Percentiles rank a stretch among this genome's conserved stretches.
phyloP scores from a whole-genome alignment of 2,797 vertebrate genomes.

The Dryobates pubescens region DNA sequence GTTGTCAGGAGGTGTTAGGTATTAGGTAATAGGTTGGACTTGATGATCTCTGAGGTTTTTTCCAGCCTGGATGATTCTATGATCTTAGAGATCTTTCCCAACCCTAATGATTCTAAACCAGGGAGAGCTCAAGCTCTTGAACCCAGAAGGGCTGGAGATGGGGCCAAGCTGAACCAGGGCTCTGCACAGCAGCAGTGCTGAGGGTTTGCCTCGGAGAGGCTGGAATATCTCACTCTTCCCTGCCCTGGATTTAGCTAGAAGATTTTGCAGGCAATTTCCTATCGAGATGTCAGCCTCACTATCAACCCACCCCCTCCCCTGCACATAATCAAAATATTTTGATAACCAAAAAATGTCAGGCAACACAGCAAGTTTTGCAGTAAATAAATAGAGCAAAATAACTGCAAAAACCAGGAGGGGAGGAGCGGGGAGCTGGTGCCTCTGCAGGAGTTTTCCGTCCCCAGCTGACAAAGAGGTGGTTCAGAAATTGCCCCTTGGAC shows the following conservation, averaged over 20 bases:
- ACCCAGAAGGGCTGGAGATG: neutral
- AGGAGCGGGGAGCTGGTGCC: neutral
- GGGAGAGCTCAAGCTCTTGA: neutral
- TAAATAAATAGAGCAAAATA: constrained; percentile 49
- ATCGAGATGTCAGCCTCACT: rapidly evolving
- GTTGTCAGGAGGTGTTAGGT: too few relatives aligned
- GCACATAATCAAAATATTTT: constrained; percentile 62
- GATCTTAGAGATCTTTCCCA: too few relatives aligned
- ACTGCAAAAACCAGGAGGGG: neutral
- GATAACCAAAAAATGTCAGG: constrained; percentile 46
- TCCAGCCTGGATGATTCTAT: too few relatives aligned
- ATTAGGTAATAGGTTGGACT: too few relatives aligned
- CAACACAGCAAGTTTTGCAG: constrained; percentile 31
- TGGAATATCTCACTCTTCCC: constrained; percentile 28
- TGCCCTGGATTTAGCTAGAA: neutral
- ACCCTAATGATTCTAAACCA: too few relatives aligned
- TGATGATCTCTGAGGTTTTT: too few relatives aligned
- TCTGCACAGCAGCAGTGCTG: neutral
- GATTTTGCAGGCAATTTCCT: constrained; percentile 30
- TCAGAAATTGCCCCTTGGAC: neutral
- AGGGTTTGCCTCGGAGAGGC: neutral
- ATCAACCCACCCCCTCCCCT: constrained; percentile 8
- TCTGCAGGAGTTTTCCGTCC: neutral
- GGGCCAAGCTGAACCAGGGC: rapidly evolving
- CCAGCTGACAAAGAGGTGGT: neutral